phyloP scores from a whole-genome alignment of 2,888 invertebrate species.

The Sinodicranocentrus sp. region DNA sequence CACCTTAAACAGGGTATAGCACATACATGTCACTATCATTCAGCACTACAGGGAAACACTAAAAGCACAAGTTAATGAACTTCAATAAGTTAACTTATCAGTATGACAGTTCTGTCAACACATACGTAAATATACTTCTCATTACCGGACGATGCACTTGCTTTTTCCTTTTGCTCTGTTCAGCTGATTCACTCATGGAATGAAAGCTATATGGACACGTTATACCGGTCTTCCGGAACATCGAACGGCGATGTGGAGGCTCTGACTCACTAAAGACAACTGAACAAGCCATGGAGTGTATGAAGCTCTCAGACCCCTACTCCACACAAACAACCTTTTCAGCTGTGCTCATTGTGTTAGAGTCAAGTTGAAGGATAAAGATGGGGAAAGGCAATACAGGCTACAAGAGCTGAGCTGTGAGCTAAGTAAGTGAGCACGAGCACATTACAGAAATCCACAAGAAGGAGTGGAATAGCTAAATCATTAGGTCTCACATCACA shows the following conservation, averaged over 20 bases:
- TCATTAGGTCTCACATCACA: neutral
- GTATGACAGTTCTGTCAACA: conserved; percentile 34
- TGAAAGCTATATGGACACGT: conserved; percentile 40
- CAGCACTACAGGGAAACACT: no score
- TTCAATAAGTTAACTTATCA: conserved; percentile 11
- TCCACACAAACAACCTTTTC: neutral
- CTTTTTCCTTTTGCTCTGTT: conserved; percentile 6
- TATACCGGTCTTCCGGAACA: conserved; percentile 68
- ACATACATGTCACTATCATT: no score
- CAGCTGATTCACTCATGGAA: conserved; percentile 29
- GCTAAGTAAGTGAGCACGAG: no score
- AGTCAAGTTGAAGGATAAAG: conserved; percentile 63
- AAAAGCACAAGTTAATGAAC: conserved; percentile 13
- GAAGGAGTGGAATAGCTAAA: neutral
- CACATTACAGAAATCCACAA: neutral
- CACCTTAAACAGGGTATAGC: no score
- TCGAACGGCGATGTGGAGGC: conserved; percentile 71
- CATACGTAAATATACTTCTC: conserved; percentile 13
- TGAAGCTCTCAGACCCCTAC: conserved; percentile 32
- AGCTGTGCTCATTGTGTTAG: neutral
- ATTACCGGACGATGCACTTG: conserved; percentile 43
- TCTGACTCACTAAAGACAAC: conserved; percentile 68
- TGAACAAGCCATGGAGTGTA: conserved; percentile 54
- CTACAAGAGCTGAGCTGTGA: conserved; percentile 13
- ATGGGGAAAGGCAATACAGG: conserved; percentile 25